A percentile compares a stretch with the other conserved stretches of the same genome.
Conservation (phyloP, 1,140 invertebrate species). For the Lasaia peninsularis region DNA sequence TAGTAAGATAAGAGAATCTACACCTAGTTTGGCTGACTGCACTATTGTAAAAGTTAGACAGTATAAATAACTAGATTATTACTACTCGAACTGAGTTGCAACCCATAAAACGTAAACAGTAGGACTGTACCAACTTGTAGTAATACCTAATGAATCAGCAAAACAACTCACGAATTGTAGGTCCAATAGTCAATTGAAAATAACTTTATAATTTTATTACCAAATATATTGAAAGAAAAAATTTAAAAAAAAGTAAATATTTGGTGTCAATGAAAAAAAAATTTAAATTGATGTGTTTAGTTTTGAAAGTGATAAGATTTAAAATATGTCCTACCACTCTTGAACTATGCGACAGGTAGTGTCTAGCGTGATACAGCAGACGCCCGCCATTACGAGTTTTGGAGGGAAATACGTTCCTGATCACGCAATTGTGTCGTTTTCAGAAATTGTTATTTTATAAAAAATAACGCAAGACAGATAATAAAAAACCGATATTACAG, state of each 20-base stretch:
- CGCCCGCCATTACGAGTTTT: slow-evolving; percentile 39
- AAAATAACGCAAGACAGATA: not conserved
- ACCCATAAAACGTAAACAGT: too few relatives aligned
- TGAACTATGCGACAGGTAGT: slow-evolving; percentile 53
- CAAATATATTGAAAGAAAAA: too few relatives aligned
- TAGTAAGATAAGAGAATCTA: too few relatives aligned
- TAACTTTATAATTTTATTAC: too few relatives aligned
- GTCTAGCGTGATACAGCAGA: slow-evolving; percentile 48
- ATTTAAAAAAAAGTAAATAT: not conserved
- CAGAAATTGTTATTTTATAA: slow-evolving; percentile 5
- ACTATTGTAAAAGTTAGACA: too few relatives aligned
- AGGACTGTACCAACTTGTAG: too few relatives aligned
- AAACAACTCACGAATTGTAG: too few relatives aligned
- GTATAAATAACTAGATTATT: too few relatives aligned
- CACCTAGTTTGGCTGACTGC: too few relatives aligned
- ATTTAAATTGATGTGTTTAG: not conserved
- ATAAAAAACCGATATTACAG: not conserved
- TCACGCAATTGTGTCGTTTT: slow-evolving; percentile 42
- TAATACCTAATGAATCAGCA: too few relatives aligned
- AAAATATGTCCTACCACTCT: slow-evolving; percentile 25
- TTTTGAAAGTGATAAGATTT: not conserved
- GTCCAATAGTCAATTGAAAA: too few relatives aligned
- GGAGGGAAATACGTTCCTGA: slow-evolving; percentile 48
- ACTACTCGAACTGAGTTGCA: too few relatives aligned
- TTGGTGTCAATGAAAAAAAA: not conserved